Evolutionary conservation across 2,113 vertebrate species (phyloP), one percentile per base, ranked within the genome.

Genomic region (Cathartes aura): DNA sequence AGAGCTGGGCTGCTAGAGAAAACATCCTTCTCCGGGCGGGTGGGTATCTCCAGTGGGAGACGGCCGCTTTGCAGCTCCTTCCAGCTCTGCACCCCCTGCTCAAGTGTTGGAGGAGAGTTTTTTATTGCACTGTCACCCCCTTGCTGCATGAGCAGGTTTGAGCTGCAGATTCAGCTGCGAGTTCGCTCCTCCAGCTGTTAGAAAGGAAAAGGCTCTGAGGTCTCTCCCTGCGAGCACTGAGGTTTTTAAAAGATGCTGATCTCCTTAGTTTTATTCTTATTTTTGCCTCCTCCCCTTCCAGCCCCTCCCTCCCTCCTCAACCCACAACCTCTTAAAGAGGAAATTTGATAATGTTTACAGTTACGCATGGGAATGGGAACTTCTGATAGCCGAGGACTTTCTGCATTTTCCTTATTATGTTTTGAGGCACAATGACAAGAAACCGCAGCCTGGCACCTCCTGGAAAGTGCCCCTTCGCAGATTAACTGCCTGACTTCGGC

Each of bases 211-310:
- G 16, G 36, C 29, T 84, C 40, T 0, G 1, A 93, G 71, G 36
- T 48, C 16, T 83, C 19, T 79, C 67, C 48, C 50, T 73, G n/a
- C 0, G 5, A 81, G 80, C 53, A 13, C n/a, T 59, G 80, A 66
- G 26, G 47, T 71, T 91, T 68, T 91, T 59, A 87, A 82, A 67
- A 91, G 55, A 71, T 82, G 55, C 75, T 74, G 59, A 74, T 94
- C 76, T 91, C 71, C 80, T 94, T 81, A 14, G 22, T 48, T 66
- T 89, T 82, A 27, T 48, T 89, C 62, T 93, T 85, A 21, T 62
- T 81, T 92, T 91, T 84, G n/a, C 32, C 76, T 94, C 72, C 53
- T 87, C 76, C 52, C 47, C 16, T 93, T 64, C 40, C 64, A 92
- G 38, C 75, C 45, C 22, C 21, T 82, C 74, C 75, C 58, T 63